Evolutionary conservation across 2,888 invertebrate species (phyloP).

Genomic region (Drosophila barbarae): DNA sequence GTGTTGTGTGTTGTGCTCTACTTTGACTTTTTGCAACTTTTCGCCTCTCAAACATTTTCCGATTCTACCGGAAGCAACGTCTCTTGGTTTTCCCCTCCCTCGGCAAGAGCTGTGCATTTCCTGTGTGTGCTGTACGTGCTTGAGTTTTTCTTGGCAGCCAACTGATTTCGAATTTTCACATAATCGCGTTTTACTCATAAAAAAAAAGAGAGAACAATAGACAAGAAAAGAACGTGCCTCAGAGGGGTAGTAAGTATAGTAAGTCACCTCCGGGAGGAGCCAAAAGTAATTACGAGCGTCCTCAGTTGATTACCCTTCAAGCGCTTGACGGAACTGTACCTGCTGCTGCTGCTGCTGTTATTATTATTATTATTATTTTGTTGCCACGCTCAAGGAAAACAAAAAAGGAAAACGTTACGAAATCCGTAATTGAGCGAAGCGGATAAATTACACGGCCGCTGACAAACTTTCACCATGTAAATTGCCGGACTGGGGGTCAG

Average conservation of each 20-base stretch:
- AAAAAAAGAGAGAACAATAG: conserved; percentile 1
- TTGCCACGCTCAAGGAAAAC: conserved; percentile 3
- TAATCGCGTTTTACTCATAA: conserved; percentile 29
- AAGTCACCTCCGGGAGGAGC: conserved; percentile 1
- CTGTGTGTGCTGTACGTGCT: conserved; percentile 30
- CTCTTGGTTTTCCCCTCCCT: conserved; percentile 3
- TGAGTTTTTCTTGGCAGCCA: conserved; percentile 24
- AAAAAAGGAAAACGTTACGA: conserved; percentile 40
- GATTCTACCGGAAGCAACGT: conserved; percentile 20
- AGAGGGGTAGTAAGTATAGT: conserved; percentile 1
- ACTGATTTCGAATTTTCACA: conserved; percentile 44
- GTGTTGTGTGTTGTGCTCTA: conserved; percentile 11
- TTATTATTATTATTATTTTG: conserved; percentile 10
- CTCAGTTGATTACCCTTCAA: conserved; percentile 20
- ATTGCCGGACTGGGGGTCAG: conserved; percentile 46
- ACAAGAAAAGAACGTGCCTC: conserved; percentile 3
- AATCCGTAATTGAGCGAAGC: conserved; percentile 56
- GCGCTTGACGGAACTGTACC: conserved; percentile 16
- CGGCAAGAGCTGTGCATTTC: conserved; percentile 27
- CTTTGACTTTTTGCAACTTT: conserved; percentile 22
- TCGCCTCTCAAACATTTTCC: conserved; percentile 1
- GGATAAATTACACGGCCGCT: conserved; percentile 61
- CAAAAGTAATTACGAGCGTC: conserved; percentile 10
- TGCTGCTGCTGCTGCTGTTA: conserved; percentile 6
- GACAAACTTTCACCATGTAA: conserved; percentile 60